Conservation (phyloP, 2,797 vertebrate species). For the Bovichtus variegatus region DNA sequence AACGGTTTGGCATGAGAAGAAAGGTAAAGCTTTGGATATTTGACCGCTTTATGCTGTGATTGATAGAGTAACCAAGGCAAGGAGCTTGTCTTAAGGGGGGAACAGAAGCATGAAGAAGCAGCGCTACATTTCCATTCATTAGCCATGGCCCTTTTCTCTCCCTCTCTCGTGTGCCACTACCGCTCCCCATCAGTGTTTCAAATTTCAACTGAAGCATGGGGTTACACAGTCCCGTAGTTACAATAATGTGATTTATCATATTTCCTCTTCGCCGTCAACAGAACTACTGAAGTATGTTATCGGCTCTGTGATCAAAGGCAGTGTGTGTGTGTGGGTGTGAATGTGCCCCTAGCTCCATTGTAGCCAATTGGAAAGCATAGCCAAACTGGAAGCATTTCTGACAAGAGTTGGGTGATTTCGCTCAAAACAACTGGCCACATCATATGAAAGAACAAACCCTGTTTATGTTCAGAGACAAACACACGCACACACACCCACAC, state of each 20-base stretch:
- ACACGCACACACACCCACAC: conserved; percentile 37
- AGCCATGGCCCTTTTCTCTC: conserved; percentile 41
- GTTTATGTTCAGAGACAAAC: conserved; percentile 46
- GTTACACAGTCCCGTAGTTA: conserved; percentile 64
- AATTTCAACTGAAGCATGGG: conserved; percentile 64
- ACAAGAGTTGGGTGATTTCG: conserved; percentile 76
- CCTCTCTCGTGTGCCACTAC: conserved; percentile 47
- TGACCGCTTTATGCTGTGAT: conserved; percentile 64
- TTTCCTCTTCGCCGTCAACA: conserved; percentile 67
- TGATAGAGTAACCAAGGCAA: conserved; percentile 67
- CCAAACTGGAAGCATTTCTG: conserved; percentile 64
- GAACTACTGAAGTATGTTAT: conserved; percentile 77
- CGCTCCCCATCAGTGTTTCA: conserved; percentile 60
- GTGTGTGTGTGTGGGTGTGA: conserved; percentile 70
- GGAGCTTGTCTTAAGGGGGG: conserved; percentile 64
- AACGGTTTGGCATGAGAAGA: conserved; percentile 61
- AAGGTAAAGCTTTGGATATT: conserved; percentile 56
- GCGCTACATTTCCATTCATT: conserved; percentile 75
- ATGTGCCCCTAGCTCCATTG: conserved; percentile 76
- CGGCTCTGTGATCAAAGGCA: conserved; percentile 70
- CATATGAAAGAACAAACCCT: conserved; percentile 56
- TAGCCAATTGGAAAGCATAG: conserved; percentile 75
- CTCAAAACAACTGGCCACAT: conserved; percentile 77
- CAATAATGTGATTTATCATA: conserved; percentile 79
- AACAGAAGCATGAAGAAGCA: conserved; percentile 71